Evolutionary conservation across 1,140 invertebrate species (phyloP).

Genomic region (Orussus abietinus): DNA sequence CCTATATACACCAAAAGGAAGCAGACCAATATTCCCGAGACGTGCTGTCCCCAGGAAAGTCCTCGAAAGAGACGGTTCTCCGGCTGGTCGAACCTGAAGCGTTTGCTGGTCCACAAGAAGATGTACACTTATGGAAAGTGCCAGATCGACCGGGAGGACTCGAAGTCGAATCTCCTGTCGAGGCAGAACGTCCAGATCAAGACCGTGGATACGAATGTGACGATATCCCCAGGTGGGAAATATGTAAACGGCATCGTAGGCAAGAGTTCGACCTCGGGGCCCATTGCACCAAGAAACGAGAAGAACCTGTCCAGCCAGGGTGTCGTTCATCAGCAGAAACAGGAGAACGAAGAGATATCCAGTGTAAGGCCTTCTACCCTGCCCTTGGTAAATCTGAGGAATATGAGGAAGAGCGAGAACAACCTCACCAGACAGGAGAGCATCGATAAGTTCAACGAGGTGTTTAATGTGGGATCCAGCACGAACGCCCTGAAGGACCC

Average conservation of each 20-base stretch:
- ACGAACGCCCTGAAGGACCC: conserved; percentile 67
- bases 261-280: conserved; percentile 13
- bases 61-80: conserved; percentile 26
- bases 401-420: conserved; percentile 29
- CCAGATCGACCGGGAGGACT: conserved; percentile 42
- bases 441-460: conserved; percentile 67
- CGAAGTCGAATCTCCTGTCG: conserved; percentile 42
- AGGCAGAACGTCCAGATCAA: conserved; percentile 36
- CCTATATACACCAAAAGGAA: conserved; percentile 36
- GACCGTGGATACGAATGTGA: conserved; percentile 41
- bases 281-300: conserved; percentile 4
- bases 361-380: conserved; percentile 40
- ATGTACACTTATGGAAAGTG: conserved; percentile 37
- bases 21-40: conserved; percentile 54
- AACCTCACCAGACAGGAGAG: conserved; percentile 39
- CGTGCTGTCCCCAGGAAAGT: conserved; percentile 24
- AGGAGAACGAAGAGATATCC: conserved; percentile 22
- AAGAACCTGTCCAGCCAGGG: too few relatives aligned
- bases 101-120: conserved; percentile 33
- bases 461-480: conserved; percentile 58
- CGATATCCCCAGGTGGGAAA: conserved; percentile 34
- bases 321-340: conserved; percentile 20
- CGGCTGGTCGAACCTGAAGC: conserved; percentile 32
- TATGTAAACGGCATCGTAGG: conserved; percentile 39
- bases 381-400: conserved; percentile 31